Conservation (phyloP, 92 coral and sea anemone genomes). For the Porites cylindrica region DNA sequence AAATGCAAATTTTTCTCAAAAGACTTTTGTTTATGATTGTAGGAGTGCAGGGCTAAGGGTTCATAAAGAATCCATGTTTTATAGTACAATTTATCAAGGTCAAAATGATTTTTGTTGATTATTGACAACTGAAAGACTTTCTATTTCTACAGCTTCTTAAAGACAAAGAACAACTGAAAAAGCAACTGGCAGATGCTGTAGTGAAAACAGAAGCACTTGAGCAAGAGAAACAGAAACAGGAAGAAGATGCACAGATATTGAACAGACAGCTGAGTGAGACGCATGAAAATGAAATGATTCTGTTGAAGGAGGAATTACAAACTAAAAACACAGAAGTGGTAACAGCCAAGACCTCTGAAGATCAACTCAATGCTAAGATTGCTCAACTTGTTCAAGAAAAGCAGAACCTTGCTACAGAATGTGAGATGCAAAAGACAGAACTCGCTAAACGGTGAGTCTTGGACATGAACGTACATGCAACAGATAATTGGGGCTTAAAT, state of each 20-base stretch:
- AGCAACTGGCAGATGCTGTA: slow-evolving; percentile 31
- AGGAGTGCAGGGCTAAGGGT: too few species aligned
- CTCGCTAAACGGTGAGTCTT: not conserved
- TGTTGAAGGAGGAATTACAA: slow-evolving; percentile 30
- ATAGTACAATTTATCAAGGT: too few species aligned
- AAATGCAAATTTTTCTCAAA: too few species aligned
- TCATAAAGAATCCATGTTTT: too few species aligned
- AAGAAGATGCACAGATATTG: slow-evolving; percentile 36
- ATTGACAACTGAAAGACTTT: not conserved
- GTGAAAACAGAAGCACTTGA: not conserved
- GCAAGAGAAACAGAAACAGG: slow-evolving; percentile 34
- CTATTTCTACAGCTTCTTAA: not conserved
- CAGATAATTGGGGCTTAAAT: too few species aligned
- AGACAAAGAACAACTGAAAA: slow-evolving; percentile 24
- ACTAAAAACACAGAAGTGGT: slow-evolving; percentile 5
- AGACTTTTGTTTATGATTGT: too few species aligned
- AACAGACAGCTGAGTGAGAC: slow-evolving; percentile 47
- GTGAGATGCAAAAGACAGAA: slow-evolving; percentile 24
- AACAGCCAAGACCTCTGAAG: slow-evolving; percentile 43
- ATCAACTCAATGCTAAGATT: slow-evolving; percentile 45
- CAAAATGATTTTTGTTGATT: too few species aligned
- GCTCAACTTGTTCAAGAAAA: slow-evolving; percentile 56
- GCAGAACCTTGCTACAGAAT: slow-evolving; percentile 19
- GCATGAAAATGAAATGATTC: slow-evolving; percentile 11
- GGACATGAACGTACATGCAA: not conserved